Evolutionary conservation across 2,113 vertebrate genomes (phyloP).

Genomic region (Genyomyrus donnyi): DNA sequence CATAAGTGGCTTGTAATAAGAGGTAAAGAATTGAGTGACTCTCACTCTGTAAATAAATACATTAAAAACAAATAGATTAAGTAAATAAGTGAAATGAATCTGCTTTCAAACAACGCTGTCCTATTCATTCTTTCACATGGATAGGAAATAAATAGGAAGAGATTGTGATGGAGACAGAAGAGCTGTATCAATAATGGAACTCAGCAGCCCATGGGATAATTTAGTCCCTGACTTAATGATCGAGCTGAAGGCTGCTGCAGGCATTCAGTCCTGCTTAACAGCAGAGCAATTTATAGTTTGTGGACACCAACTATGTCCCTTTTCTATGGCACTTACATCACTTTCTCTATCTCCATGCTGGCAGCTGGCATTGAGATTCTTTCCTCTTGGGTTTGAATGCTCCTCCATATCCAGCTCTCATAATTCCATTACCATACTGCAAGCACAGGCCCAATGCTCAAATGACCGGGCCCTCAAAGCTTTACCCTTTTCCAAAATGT

Average conservation of each 20-base stretch:
- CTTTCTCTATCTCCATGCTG: neutral
- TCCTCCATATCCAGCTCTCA: neutral
- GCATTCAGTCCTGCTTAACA: neutral
- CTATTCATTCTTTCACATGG: neutral
- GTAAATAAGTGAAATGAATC: neutral
- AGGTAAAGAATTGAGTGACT: neutral
- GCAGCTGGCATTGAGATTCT: neutral
- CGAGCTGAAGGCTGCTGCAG: neutral
- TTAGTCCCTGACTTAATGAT: neutral
- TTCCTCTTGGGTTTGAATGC: neutral
- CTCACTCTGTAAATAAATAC: neutral
- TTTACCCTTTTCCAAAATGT: constrained; percentile 1
- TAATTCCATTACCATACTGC: too few species aligned
- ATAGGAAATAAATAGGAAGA: neutral
- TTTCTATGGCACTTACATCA: neutral
- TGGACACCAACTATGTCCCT: neutral
- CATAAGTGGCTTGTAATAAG: neutral
- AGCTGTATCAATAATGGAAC: neutral
- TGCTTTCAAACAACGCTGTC: neutral
- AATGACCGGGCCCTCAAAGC: neutral
- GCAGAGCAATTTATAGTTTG: constrained; percentile 3
- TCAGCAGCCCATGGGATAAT: neutral
- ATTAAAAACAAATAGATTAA: neutral
- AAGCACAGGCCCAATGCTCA: neutral
- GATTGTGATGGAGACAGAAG: neutral